These are phyloP conservation scores for Pherbina coryleti DNA, from an alignment of 2,888 invertebrate species.

Conservation along the genomic window DNA sequence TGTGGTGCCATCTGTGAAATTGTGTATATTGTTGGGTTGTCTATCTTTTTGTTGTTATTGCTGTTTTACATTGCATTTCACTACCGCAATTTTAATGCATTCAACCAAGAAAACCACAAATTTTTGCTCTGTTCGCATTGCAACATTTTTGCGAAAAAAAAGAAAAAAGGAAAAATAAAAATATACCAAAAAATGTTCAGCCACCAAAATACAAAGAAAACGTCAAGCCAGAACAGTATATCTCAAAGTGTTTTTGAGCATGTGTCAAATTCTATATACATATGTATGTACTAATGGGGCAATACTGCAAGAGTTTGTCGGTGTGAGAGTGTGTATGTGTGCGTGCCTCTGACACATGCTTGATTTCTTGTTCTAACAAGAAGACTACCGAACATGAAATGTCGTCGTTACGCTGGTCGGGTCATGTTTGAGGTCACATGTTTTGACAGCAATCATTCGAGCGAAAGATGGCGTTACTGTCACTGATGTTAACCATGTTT, in stretches of 20 bases:
- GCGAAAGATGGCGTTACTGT: background rate
- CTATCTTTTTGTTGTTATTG: background rate
- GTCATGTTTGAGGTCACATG: slow-evolving; percentile 10
- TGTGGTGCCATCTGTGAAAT: background rate
- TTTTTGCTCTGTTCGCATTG: background rate
- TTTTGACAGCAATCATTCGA: slow-evolving; percentile 14
- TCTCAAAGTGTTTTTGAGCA: background rate
- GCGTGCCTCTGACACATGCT: background rate
- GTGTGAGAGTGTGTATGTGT: background rate
- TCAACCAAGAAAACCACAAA: background rate
- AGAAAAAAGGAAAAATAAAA: no score
- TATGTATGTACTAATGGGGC: background rate
- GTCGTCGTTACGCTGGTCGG: background rate
- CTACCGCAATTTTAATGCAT: background rate
- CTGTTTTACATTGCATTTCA: background rate
- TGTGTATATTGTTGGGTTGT: background rate
- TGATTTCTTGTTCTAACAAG: slow-evolving; percentile 14
- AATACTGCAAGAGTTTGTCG: background rate
- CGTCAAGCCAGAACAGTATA: no score
- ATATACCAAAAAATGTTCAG: no score
- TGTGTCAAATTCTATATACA: background rate
- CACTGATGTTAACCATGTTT: background rate
- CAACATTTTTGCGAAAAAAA: background rate
- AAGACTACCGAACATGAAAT: slow-evolving; percentile 1
- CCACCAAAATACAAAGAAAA: no score